A percentile compares a stretch with the other conserved stretches of the same genome.
Evolutionary conservation across 1,140 invertebrate species (phyloP).

Genomic region (Leptestheria dahalacensis): DNA sequence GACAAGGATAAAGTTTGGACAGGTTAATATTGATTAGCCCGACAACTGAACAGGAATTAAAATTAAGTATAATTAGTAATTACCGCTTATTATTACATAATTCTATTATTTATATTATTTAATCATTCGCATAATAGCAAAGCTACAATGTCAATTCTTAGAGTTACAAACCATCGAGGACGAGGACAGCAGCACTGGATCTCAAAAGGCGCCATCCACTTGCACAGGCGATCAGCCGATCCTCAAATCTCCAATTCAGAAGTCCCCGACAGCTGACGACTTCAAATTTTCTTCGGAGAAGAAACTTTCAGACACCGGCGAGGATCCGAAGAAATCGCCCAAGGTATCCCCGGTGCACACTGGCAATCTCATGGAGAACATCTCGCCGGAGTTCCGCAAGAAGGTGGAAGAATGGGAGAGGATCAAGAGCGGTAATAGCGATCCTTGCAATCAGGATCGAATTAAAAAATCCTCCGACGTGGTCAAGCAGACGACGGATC

Average conservation of each 20-base stretch:
- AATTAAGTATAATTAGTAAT: too few relatives aligned
- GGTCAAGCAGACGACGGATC: slow-evolving; percentile 6
- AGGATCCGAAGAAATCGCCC: background rate
- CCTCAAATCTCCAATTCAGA: background rate
- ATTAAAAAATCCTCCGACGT: background rate
- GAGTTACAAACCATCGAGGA: background rate
- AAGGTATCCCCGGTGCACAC: background rate
- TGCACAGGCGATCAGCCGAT: too few relatives aligned
- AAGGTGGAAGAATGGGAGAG: slow-evolving; percentile 57
- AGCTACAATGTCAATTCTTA: background rate
- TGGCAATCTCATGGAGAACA: background rate
- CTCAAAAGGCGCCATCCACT: too few relatives aligned
- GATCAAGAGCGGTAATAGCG: slow-evolving; percentile 27
- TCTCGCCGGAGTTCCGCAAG: slow-evolving; percentile 43
- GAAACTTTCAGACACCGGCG: background rate
- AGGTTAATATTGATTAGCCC: too few relatives aligned
- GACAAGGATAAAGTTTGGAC: too few relatives aligned
- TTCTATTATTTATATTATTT: too few relatives aligned
- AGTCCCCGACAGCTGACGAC: background rate
- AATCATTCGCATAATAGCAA: too few relatives aligned
- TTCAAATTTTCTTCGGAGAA: background rate
- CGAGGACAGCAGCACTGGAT: too few relatives aligned
- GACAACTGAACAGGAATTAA: too few relatives aligned
- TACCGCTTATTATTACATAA: too few relatives aligned
- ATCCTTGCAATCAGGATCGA: background rate